Conservation (phyloP, 2,888 invertebrate species). For the Eustalomyia histrio region DNA sequence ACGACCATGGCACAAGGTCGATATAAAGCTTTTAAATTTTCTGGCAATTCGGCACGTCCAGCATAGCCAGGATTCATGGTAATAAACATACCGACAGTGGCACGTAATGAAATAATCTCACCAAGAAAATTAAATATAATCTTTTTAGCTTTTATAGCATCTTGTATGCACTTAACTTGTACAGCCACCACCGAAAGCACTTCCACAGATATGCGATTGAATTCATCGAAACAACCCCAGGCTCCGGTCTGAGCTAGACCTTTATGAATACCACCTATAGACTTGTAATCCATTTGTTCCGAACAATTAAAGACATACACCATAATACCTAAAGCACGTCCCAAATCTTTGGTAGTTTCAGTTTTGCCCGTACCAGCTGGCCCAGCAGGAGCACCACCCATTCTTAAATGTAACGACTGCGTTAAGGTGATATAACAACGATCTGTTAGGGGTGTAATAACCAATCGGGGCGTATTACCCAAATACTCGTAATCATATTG, state of each 20-base stretch:
- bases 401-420: constrained; percentile 92
- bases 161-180: constrained; percentile 91
- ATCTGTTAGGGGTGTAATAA: constrained; percentile 96
- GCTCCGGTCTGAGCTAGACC: constrained; percentile 85
- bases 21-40: constrained; percentile 87
- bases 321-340: constrained; percentile 95
- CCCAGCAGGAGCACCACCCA: constrained; percentile 98
- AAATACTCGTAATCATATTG: constrained; percentile 95
- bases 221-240: constrained; percentile 98
- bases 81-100: constrained; percentile 94
- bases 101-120: constrained; percentile 86
- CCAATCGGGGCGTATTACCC: constrained; percentile 95
- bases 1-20: constrained; percentile 98
- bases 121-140: constrained; percentile 91
- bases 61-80: constrained; percentile 99
- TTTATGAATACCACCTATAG: constrained; percentile 96
- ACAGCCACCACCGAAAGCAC: constrained; percentile 97
- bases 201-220: constrained; percentile 96
- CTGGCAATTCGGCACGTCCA: constrained; percentile 92
- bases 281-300: constrained; percentile 98
- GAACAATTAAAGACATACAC: constrained; percentile 99
- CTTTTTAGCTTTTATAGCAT: constrained; percentile 92
- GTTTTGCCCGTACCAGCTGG: constrained; percentile 87
- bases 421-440: constrained; percentile 97
- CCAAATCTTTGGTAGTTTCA: constrained; percentile 97